A percentile compares a stretch with the other conserved stretches of the same genome.
phyloP scores from a whole-genome alignment of 2,797 vertebrate genomes.

The Gallirallus australis region DNA sequence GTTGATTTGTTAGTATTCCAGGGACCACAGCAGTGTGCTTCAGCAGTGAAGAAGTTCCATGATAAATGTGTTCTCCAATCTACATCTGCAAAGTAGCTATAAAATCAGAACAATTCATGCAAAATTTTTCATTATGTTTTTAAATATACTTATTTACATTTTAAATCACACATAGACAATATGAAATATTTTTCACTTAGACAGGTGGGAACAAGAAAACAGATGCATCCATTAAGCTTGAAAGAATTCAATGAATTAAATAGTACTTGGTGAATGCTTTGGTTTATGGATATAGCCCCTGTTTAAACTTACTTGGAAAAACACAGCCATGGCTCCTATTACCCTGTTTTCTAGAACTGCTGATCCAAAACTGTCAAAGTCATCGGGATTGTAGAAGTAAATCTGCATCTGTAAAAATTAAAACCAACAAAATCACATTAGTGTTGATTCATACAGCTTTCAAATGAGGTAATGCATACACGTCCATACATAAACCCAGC shows the following conservation, averaged over 20 bases:
- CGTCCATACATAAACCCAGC: not conserved
- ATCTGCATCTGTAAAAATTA: constrained; percentile 93
- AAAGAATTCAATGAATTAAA: constrained; percentile 77
- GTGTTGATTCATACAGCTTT: constrained; percentile 17
- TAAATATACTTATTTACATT: constrained; percentile 86
- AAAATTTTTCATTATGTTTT: constrained; percentile 81
- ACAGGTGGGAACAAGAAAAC: constrained; percentile 83
- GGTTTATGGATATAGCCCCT: constrained; percentile 60
- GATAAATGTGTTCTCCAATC: constrained; percentile 81
- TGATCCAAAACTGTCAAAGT: constrained; percentile 93
- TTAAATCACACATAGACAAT: constrained; percentile 82
- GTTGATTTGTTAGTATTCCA: constrained; percentile 74
- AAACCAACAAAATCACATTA: constrained; percentile 42
- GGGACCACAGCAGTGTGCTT: constrained; percentile 65
- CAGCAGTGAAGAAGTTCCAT: constrained; percentile 73
- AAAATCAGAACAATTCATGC: constrained; percentile 82
- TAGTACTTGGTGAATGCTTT: constrained; percentile 49
- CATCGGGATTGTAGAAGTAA: constrained; percentile 97
- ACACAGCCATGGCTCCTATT: constrained; percentile 92
- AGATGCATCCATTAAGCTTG: constrained; percentile 81
- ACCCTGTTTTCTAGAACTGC: constrained; percentile 92
- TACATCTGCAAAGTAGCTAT: constrained; percentile 78
- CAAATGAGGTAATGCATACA: not conserved
- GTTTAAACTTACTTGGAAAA: constrained; percentile 91
- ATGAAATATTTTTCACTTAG: constrained; percentile 82